These are phyloP conservation scores for Terebella lapidaria DNA, from an alignment of 2,888 invertebrate genomes.

Conservation along the genomic window DNA sequence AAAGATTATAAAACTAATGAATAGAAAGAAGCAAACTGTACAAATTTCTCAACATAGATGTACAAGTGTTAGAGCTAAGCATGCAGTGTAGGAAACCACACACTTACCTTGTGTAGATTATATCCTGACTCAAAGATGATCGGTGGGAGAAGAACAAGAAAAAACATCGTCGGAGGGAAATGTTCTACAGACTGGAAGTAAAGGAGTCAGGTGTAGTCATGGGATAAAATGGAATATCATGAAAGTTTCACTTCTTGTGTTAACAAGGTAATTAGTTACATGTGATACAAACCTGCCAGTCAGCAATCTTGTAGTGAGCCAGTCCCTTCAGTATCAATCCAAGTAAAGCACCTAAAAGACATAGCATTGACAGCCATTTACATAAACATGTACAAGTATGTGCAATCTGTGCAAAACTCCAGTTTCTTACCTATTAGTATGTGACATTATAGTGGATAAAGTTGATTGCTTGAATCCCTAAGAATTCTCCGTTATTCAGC, in stretches of 20 bases:
- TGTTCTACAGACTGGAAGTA: conserved; percentile 80
- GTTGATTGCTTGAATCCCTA: not conserved
- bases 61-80: too few species aligned
- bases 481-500: too few species aligned
- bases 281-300: conserved; percentile 83
- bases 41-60: too few species aligned
- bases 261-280: too few species aligned
- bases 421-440: not conserved
- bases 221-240: too few species aligned
- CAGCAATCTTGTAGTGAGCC: conserved; percentile 73
- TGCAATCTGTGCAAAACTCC: not conserved
- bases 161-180: conserved; percentile 96
- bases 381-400: too few species aligned
- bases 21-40: too few species aligned
- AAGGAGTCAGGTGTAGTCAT: too few species aligned
- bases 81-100: too few species aligned
- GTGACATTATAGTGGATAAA: too few species aligned
- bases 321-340: conserved; percentile 85
- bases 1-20: not conserved
- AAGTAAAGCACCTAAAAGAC: conserved; percentile 71
- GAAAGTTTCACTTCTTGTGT: too few species aligned
- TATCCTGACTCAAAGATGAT: conserved; percentile 99
- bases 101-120: conserved; percentile 89
- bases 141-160: conserved; percentile 90
- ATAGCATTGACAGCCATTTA: too few species aligned